Evolutionary conservation across 2,113 vertebrate genomes (phyloP), one percentile per base, ranked within the genome.

Genomic region (Pyrgilauda ruficollis): DNA sequence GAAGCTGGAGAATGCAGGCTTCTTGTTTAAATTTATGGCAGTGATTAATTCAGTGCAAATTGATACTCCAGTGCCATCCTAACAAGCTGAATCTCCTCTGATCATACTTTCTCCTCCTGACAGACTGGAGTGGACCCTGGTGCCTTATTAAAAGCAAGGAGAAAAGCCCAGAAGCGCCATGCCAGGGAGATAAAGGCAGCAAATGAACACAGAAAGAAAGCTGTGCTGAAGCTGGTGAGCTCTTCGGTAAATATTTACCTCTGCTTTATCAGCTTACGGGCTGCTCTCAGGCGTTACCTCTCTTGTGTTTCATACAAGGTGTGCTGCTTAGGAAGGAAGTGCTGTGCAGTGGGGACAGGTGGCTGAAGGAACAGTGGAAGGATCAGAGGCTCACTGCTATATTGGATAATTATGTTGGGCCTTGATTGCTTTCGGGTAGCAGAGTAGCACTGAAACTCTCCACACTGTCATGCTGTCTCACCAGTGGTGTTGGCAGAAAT

Each of bases 81-180:
- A 47, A 39, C 33, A 39, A 88, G 39, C 55, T 83, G 37, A 41
- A 68, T 39, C 43, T 75, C 37, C 50, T 94, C 73, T 87, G 82
- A 95, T 28, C 1, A 1, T 94, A 11, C 27, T 80, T 94, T 89
- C 27, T 91, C 90, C 85, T 63, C 24, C 2, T 72, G 89, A 52
- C 96, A 99, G 99, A 99, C 99, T 2, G 98, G 99, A 33, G 97
- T 99, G 11, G 97, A 99, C 97, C 99, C 99, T 9, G 93, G 97
- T 30, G 55, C 92, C 61, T 72, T 99, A 53, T 97, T 98, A 93
- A 96, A 98, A 46, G 97, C 96, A 1, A 97, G 95, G 70, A 98
- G 97, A 89, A 98, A 98, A 84, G 96, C 94, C 27, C 95, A 91
- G 97, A 98, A 96, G 96, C 98, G 98, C 43, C 97, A 97, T 5